Percentiles rank a stretch among this genome's conserved stretches.
These are phyloP conservation scores for Micromussa lordhowensis DNA, from an alignment of 92 coral and sea anemone genomes.

Conservation along the genomic window DNA sequence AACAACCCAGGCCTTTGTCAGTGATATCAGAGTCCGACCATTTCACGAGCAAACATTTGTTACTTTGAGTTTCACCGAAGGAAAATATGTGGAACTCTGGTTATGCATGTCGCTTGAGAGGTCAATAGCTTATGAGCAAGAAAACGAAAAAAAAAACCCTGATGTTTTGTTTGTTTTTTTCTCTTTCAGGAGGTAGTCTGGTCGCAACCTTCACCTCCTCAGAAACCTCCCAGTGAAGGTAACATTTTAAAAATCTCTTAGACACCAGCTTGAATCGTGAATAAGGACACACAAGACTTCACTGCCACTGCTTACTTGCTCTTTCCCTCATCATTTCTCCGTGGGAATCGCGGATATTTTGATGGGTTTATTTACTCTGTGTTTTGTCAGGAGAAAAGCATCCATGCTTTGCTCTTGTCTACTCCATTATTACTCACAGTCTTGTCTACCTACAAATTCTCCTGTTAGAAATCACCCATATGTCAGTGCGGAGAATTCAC, in stretches of 20 bases:
- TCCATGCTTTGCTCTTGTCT: neutral
- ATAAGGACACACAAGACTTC: neutral
- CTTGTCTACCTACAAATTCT: neutral
- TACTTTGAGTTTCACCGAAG: too few species aligned
- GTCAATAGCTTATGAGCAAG: neutral
- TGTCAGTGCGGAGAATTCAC: neutral
- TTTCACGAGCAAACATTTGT: too few species aligned
- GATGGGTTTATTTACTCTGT: too few species aligned
- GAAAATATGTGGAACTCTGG: neutral
- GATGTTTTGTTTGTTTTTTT: neutral
- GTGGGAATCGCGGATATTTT: neutral
- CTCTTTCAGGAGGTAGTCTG: slow-evolving; percentile 24
- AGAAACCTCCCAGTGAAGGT: slow-evolving; percentile 30
- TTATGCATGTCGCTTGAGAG: neutral
- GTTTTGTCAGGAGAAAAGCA: neutral
- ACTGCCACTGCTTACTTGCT: neutral
- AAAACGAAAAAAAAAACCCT: neutral
- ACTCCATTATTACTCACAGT: neutral
- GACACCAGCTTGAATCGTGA: too few species aligned
- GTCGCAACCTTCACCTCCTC: neutral
- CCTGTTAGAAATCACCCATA: neutral
- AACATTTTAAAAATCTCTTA: neutral
- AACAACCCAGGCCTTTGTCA: too few species aligned
- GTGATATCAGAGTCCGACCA: too few species aligned
- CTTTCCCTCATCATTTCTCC: neutral